phyloP scores from a whole-genome alignment of 2,113 vertebrate genomes.

The Neopipo cinnamomea region DNA sequence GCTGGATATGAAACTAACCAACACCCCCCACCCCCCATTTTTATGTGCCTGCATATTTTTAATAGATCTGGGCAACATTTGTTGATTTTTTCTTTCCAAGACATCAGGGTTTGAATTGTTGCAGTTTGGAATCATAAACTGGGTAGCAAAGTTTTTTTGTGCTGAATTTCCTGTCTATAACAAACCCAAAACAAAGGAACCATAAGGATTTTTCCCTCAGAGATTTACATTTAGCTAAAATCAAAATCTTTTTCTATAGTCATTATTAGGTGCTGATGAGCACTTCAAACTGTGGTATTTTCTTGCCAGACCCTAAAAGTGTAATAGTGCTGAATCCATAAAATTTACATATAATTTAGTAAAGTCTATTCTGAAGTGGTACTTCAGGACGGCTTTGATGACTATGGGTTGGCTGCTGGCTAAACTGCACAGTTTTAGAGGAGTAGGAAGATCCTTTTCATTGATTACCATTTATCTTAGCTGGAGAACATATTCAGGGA shows the following conservation, averaged over 20 bases:
- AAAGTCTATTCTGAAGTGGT: slow-evolving; percentile 56
- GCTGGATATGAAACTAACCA: background rate
- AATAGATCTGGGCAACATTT: slow-evolving; percentile 11
- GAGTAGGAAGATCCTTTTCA: slow-evolving; percentile 40
- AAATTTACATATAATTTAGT: slow-evolving; percentile 66
- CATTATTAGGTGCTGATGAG: slow-evolving; percentile 56
- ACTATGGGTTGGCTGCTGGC: slow-evolving; percentile 52
- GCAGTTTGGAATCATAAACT: slow-evolving; percentile 6
- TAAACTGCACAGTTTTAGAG: slow-evolving; percentile 48
- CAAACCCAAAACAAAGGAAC: slow-evolving; percentile 28
- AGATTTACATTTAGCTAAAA: slow-evolving; percentile 50
- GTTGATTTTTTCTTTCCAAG: slow-evolving; percentile 26
- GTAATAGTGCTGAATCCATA: slow-evolving; percentile 48
- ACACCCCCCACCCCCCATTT: background rate
- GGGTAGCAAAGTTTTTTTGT: background rate
- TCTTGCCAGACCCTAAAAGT: slow-evolving; percentile 60
- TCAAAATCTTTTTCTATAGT: slow-evolving; percentile 19
- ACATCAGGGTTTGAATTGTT: slow-evolving; percentile 16
- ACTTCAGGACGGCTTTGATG: slow-evolving; percentile 65
- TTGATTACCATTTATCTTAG: slow-evolving; percentile 56
- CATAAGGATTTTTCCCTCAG: background rate
- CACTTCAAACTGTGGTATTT: slow-evolving; percentile 52
- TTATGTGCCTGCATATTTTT: background rate
- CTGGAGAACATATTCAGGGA: slow-evolving; percentile 19
- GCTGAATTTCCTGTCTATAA: slow-evolving; percentile 1